Conservation (phyloP, 2,113 vertebrate species). For the Macaca mulatta region DNA sequence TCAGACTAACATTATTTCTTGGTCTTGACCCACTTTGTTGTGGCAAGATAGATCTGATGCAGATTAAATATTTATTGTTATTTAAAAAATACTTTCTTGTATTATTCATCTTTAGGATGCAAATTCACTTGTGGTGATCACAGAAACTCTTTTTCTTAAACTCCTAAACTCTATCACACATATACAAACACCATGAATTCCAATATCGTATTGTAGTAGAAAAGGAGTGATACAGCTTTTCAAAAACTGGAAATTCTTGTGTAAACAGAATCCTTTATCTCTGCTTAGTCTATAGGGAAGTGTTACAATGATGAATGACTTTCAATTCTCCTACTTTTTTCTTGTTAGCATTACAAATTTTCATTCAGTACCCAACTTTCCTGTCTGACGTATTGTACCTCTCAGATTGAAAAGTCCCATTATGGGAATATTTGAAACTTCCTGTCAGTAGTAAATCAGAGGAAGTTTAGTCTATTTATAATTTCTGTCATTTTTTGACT, state of each 20-base stretch:
- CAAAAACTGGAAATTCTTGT: slow-evolving; percentile 22
- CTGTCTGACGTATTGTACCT: slow-evolving; percentile 8
- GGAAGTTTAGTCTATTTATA: slow-evolving; percentile 56
- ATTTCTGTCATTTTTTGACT: slow-evolving; percentile 58
- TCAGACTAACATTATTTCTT: neutral
- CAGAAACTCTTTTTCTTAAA: slow-evolving; percentile 15
- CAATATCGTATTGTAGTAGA: neutral
- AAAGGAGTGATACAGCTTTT: neutral
- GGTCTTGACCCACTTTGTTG: neutral
- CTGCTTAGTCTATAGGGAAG: slow-evolving; percentile 53
- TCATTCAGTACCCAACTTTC: slow-evolving; percentile 53
- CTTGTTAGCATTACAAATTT: slow-evolving; percentile 75
- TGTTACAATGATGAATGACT: slow-evolving; percentile 74
- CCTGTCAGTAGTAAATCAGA: slow-evolving; percentile 66
- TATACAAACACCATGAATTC: neutral
- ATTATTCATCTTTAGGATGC: neutral
- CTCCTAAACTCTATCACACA: neutral
- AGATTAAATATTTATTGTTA: neutral
- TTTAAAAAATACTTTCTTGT: neutral
- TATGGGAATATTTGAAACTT: slow-evolving; percentile 60
- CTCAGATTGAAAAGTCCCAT: slow-evolving; percentile 59
- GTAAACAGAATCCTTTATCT: slow-evolving; percentile 71
- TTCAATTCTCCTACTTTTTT: slow-evolving; percentile 68
- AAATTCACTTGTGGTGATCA: neutral
- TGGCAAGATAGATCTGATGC: neutral